These are phyloP conservation scores for Synanthedon myopaeformis DNA, from an alignment of 2,888 invertebrate species.

Conservation along the genomic window DNA sequence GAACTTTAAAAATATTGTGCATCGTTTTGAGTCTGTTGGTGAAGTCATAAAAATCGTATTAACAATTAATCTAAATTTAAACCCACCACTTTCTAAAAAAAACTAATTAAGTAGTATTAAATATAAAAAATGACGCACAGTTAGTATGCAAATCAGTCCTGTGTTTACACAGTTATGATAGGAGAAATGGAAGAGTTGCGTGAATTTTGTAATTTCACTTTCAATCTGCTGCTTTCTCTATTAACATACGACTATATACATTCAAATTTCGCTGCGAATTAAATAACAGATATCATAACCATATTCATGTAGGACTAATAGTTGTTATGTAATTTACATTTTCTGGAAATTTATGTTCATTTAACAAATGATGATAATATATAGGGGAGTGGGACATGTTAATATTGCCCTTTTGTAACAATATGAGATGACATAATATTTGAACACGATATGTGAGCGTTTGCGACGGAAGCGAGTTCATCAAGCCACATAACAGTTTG, in stretches of 20 bases:
- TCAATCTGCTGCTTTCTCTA: constrained; percentile 11
- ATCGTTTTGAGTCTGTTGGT: neutral
- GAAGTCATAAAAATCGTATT: neutral
- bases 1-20: neutral
- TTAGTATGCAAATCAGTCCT: neutral
- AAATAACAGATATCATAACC: constrained; percentile 15
- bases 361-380: constrained; percentile 22
- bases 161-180: neutral
- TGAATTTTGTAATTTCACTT: constrained; percentile 19
- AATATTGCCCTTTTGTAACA: constrained; percentile 11
- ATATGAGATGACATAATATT: constrained; percentile 28
- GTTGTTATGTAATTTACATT: constrained; percentile 15
- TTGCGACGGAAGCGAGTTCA: constrained; percentile 38
- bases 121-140: neutral
- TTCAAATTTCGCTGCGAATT: constrained; percentile 16
- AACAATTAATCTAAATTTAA: neutral
- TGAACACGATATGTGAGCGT: neutral
- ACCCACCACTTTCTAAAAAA: neutral
- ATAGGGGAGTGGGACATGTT: constrained; percentile 35
- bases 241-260: constrained; percentile 12
- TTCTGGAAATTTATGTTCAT: constrained; percentile 9
- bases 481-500: constrained; percentile 25
- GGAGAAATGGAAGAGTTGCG: constrained; percentile 10
- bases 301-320: constrained; percentile 6
- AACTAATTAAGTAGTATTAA: neutral